phyloP scores from a whole-genome alignment of 2,113 vertebrate species.

The Beaufortia kweichowensis region DNA sequence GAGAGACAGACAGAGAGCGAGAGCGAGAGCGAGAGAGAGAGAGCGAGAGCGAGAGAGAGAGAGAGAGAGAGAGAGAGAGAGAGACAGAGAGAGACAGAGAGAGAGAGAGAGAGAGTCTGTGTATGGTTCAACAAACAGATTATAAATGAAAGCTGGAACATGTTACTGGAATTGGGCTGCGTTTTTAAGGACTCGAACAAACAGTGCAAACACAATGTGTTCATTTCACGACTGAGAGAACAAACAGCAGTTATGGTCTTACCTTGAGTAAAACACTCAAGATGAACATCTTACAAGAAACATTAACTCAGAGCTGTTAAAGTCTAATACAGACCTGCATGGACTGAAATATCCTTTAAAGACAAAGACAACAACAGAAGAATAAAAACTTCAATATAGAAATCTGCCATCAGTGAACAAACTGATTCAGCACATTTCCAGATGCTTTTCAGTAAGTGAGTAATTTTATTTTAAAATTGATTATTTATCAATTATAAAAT shows the following conservation, averaged over 20 bases:
- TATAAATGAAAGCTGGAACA: slow-evolving; percentile 25
- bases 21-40: slow-evolving; percentile 56
- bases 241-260: slow-evolving; percentile 2
- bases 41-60: slow-evolving; percentile 56
- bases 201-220: slow-evolving; percentile 1
- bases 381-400: no score
- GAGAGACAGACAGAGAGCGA: no score
- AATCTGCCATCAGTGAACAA: no score
- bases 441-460: no score
- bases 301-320: not conserved
- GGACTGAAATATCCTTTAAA: not conserved
- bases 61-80: slow-evolving; percentile 27
- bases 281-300: not conserved
- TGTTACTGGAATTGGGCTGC: slow-evolving; percentile 36
- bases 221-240: slow-evolving; percentile 40
- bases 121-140: slow-evolving; percentile 16
- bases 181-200: slow-evolving; percentile 12
- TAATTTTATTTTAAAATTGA: no score
- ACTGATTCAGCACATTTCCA: no score
- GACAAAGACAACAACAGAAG: no score
- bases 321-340: not conserved
- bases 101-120: slow-evolving; percentile 8
- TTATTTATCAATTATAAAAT: no score
- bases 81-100: no score
- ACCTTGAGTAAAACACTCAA: not conserved